Evolutionary conservation across 1,140 invertebrate species (phyloP).

Genomic region (Zaprionus africanus): DNA sequence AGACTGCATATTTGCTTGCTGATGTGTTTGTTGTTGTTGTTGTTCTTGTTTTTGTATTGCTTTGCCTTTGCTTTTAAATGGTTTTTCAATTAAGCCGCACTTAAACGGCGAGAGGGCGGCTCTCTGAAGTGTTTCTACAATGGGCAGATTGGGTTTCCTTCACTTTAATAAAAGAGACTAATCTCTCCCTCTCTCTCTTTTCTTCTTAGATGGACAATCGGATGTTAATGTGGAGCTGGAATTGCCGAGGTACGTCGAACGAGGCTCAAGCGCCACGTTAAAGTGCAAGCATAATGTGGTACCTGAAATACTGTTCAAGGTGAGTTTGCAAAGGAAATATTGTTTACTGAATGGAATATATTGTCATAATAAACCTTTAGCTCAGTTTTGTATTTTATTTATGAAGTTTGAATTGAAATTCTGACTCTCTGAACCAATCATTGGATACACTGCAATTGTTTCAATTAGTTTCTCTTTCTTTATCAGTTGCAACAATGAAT

Average conservation of each 20-base stretch:
- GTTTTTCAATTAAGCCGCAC: slow-evolving; percentile 72
- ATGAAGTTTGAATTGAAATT: neutral
- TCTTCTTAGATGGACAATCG: slow-evolving; percentile 81
- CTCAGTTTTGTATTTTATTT: no score
- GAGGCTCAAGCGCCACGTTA: slow-evolving; percentile 85
- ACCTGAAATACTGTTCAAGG: slow-evolving; percentile 87
- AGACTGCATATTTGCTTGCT: slow-evolving; percentile 44
- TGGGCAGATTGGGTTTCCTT: neutral
- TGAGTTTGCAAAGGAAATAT: slow-evolving; percentile 60
- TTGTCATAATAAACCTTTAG: no score
- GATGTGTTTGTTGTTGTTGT: slow-evolving; percentile 8
- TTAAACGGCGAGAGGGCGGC: slow-evolving; percentile 27
- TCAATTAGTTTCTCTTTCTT: no score
- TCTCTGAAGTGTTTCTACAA: neutral
- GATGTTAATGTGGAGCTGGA: slow-evolving; percentile 80
- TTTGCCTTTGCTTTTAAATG: slow-evolving; percentile 53
- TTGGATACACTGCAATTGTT: no score
- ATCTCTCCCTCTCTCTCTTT: slow-evolving; percentile 9
- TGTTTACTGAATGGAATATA: neutral
- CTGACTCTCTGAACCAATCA: neutral
- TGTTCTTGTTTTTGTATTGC: slow-evolving; percentile 20
- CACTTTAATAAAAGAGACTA: neutral
- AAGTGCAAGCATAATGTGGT: slow-evolving; percentile 88
- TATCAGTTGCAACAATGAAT: no score
- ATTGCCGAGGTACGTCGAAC: slow-evolving; percentile 81